These are phyloP conservation scores for Australoheros scitulus DNA, from an alignment of 2,113 vertebrate genomes.

Conservation along the genomic window DNA sequence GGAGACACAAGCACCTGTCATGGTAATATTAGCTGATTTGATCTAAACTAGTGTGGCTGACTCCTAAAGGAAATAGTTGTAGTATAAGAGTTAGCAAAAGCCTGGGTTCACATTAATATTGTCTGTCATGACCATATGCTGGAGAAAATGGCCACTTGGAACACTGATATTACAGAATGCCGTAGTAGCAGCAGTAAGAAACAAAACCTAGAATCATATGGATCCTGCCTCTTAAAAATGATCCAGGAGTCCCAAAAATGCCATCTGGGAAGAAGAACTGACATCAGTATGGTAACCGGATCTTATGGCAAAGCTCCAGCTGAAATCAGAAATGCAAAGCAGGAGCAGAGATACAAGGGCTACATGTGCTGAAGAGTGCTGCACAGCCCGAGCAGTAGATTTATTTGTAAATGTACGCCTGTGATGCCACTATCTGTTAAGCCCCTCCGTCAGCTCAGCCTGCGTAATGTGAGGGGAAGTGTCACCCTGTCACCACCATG, in stretches of 20 bases:
- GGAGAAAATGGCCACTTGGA: background rate
- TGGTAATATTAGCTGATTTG: slow-evolving; percentile 27
- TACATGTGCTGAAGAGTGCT: slow-evolving; percentile 68
- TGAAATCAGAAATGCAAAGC: slow-evolving; percentile 64
- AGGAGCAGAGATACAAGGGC: slow-evolving; percentile 52
- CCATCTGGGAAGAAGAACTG: slow-evolving; percentile 53
- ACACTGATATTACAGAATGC: background rate
- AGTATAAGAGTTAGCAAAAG: background rate
- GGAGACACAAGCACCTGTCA: slow-evolving; percentile 67
- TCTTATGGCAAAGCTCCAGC: slow-evolving; percentile 58
- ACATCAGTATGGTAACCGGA: slow-evolving; percentile 40
- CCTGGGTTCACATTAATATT: background rate
- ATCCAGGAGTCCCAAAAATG: slow-evolving; percentile 22
- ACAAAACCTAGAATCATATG: background rate
- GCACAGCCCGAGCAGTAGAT: slow-evolving; percentile 67
- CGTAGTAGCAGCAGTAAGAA: background rate
- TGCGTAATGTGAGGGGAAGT: slow-evolving; percentile 76
- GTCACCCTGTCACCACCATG: slow-evolving; percentile 78
- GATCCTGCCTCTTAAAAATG: slow-evolving; percentile 24
- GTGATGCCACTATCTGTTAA: slow-evolving; percentile 76
- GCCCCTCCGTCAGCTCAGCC: slow-evolving; percentile 75
- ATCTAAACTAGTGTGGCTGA: slow-evolving; percentile 41
- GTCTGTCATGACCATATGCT: background rate
- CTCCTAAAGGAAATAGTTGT: slow-evolving; percentile 1
- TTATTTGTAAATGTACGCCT: slow-evolving; percentile 69